Conservation (phyloP, 2,888 invertebrate genomes). For the Xestia sexstrigata region DNA sequence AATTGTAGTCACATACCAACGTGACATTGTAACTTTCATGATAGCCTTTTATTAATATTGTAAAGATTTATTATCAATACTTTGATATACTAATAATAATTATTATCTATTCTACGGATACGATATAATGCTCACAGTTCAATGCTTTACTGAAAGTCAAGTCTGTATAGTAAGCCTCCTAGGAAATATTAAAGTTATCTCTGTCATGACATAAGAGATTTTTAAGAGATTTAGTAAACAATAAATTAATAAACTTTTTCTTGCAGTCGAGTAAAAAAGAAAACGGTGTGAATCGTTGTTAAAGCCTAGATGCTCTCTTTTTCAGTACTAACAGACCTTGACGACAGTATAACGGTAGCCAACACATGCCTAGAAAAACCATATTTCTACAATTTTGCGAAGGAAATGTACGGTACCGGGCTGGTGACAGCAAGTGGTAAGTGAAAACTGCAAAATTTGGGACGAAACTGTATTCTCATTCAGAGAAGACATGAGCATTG, state of each 20-base stretch:
- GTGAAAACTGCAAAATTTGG: not conserved
- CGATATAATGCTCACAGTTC: too few relatives aligned
- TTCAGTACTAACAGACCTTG: constrained; percentile 63
- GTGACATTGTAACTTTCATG: too few relatives aligned
- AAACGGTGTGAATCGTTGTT: not conserved
- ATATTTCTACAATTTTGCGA: constrained; percentile 54
- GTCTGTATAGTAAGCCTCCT: too few relatives aligned
- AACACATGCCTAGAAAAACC: constrained; percentile 57
- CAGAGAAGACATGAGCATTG: too few relatives aligned
- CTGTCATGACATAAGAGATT: not conserved
- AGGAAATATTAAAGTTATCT: not conserved
- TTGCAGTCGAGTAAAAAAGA: not conserved
- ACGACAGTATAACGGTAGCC: constrained; percentile 50
- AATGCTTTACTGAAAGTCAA: too few relatives aligned
- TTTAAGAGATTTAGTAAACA: too few relatives aligned
- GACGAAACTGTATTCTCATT: too few relatives aligned
- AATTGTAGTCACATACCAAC: not conserved
- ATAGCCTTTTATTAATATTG: too few relatives aligned
- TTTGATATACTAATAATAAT: too few relatives aligned
- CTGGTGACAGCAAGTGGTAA: constrained; percentile 41
- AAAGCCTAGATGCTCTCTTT: not conserved
- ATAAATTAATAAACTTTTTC: not conserved
- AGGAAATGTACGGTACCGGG: constrained; percentile 58
- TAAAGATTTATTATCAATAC: too few relatives aligned
- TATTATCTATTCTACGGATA: too few relatives aligned